Conservation (phyloP, 2,797 vertebrate species). For the Cossypha heuglini region DNA sequence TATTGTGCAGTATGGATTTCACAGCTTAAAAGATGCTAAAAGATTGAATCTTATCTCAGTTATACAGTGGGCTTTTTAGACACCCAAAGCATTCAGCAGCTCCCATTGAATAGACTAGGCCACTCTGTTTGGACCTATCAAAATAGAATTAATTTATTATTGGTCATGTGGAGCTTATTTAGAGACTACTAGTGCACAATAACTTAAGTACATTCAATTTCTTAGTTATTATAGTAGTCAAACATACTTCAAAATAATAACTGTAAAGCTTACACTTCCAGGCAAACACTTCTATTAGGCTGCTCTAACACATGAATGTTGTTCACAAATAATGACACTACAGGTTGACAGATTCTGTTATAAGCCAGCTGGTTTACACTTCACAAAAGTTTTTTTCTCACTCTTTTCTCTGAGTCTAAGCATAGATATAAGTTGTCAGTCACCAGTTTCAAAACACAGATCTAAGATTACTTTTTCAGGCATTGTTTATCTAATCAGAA, state of each 20-base stretch:
- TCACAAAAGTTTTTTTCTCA: not conserved
- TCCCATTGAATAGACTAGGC: not conserved
- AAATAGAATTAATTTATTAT: not conserved
- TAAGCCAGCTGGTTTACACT: not conserved
- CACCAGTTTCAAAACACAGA: not conserved
- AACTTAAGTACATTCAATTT: not conserved
- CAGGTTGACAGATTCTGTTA: not conserved
- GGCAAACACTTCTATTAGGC: not conserved
- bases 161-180: not conserved
- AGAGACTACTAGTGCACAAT: not conserved
- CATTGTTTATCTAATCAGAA: not conserved
- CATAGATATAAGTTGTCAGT: not conserved
- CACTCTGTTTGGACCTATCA: not conserved
- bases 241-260: not conserved
- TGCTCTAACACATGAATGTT: not conserved
- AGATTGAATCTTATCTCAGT: not conserved
- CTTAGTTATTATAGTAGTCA: not conserved
- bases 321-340: not conserved
- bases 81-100: not conserved
- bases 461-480: not conserved
- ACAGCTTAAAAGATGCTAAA: not conserved
- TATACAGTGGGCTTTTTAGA: not conserved
- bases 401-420: not conserved
- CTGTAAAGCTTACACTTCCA: not conserved
- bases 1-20: not conserved